A percentile compares a stretch with the other conserved stretches of the same genome.
Conservation (phyloP, 2,797 vertebrate genomes). For the Myotis daubentonii region DNA sequence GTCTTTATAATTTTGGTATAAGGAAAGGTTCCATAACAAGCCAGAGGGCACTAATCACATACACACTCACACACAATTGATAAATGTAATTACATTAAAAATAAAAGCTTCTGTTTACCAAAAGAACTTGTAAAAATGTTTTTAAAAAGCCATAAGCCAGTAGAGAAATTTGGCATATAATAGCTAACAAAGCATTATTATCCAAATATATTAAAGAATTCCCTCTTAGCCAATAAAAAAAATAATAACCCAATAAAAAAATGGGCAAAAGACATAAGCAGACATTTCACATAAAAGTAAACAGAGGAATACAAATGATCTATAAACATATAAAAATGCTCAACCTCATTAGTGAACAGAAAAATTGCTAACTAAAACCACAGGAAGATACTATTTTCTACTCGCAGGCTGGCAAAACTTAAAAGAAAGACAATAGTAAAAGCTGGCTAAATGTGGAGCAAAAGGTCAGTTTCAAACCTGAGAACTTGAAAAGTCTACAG, state of each 20-base stretch:
- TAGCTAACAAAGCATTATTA: not conserved
- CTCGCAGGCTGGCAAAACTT: not conserved
- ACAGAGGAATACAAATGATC: not conserved
- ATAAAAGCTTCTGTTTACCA: slow-evolving; percentile 23
- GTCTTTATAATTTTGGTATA: not conserved
- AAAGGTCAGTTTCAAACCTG: not conserved
- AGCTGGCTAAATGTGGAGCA: not conserved
- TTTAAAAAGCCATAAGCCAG: not conserved
- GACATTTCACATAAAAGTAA: not conserved
- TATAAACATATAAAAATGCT: not conserved
- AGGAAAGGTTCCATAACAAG: not conserved
- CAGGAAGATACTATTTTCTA: not conserved
- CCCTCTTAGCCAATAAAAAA: slow-evolving; percentile 8
- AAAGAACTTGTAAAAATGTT: slow-evolving; percentile 7
- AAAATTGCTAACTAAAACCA: not conserved
- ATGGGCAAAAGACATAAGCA: not conserved
- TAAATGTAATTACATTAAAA: slow-evolving; percentile 5
- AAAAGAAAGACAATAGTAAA: not conserved
- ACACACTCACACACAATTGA: not conserved
- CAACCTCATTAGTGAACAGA: not conserved
- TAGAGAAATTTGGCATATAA: not conserved
- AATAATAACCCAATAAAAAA: slow-evolving; percentile 4
- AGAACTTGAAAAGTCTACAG: not conserved
- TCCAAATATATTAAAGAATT: slow-evolving; percentile 43
- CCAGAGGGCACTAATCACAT: not conserved